A percentile compares a stretch with the other conserved stretches of the same genome.
Conservation (phyloP, 2,888 invertebrate species). For the Cinara cedri region DNA sequence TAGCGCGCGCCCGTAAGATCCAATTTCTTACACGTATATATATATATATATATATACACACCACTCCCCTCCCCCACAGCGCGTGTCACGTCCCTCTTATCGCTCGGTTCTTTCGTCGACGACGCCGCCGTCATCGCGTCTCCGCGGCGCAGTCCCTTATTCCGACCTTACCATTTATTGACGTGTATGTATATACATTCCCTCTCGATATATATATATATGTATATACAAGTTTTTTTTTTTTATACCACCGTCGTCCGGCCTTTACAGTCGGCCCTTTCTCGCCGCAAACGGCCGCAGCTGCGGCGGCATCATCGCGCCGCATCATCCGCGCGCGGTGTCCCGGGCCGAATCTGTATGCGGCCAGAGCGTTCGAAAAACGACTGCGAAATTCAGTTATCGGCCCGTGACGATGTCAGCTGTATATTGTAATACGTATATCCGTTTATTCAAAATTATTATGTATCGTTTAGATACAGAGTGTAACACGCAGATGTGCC, state of each 20-base stretch:
- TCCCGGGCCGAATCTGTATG: conserved; percentile 29
- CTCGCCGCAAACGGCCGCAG: background rate
- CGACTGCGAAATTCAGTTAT: conserved; percentile 24
- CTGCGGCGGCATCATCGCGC: background rate
- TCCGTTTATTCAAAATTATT: background rate
- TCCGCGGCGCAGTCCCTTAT: background rate
- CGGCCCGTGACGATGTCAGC: background rate
- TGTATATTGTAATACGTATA: background rate
- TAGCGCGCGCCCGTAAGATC: background rate
- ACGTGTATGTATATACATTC: too few species aligned
- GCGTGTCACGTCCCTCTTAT: background rate
- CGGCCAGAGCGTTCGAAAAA: conserved; percentile 1
- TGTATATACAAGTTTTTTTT: background rate
- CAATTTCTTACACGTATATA: conserved; percentile 40
- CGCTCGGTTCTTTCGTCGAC: background rate
- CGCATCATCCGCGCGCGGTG: too few species aligned
- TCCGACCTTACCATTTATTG: background rate
- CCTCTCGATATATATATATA: too few species aligned
- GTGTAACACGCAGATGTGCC: too few species aligned
- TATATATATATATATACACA: background rate
- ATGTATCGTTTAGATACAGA: background rate
- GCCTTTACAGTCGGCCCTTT: background rate
- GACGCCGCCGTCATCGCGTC: background rate
- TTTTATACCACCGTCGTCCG: background rate
- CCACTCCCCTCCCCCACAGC: too few species aligned